Conservation (phyloP, 2,113 vertebrate genomes). For the Lampris incognitus region DNA sequence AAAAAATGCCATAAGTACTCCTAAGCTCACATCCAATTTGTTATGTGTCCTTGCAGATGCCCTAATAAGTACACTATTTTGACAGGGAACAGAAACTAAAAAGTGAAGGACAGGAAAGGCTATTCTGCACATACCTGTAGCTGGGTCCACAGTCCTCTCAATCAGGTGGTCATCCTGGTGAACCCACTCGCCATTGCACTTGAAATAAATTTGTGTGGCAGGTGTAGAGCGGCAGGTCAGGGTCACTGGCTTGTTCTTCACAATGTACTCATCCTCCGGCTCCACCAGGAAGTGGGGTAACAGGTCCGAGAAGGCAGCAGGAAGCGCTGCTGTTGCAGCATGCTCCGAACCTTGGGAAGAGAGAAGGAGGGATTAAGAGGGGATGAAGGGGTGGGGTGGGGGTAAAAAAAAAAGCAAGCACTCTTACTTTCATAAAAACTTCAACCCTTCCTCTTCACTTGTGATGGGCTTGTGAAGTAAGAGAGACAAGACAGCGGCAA, state of each 20-base stretch:
- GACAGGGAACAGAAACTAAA: too few species aligned
- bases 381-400: constrained; percentile 4
- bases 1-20: constrained; percentile 4
- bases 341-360: constrained; percentile 88
- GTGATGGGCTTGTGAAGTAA: constrained; percentile 11
- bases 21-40: constrained; percentile 6
- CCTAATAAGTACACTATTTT: not conserved
- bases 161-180: constrained; percentile 95
- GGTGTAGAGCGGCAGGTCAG: constrained; percentile 94
- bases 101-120: too few species aligned
- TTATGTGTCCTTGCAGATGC: not conserved
- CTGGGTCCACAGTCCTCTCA: constrained; percentile 86
- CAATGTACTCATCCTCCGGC: constrained; percentile 93
- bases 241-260: constrained; percentile 97
- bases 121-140: constrained; percentile 85
- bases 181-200: constrained; percentile 99
- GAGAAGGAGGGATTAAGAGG: constrained; percentile 13
- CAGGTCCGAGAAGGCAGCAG: constrained; percentile 87
- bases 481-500: constrained; percentile 19
- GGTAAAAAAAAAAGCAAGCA: constrained; percentile 24
- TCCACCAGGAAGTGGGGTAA: constrained; percentile 97
- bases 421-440: constrained; percentile 37
- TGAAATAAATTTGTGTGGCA: constrained; percentile 99
- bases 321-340: constrained; percentile 86
- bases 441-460: constrained; percentile 9